Conservation (phyloP, 1,140 invertebrate genomes). For the Nomia melanderi region DNA sequence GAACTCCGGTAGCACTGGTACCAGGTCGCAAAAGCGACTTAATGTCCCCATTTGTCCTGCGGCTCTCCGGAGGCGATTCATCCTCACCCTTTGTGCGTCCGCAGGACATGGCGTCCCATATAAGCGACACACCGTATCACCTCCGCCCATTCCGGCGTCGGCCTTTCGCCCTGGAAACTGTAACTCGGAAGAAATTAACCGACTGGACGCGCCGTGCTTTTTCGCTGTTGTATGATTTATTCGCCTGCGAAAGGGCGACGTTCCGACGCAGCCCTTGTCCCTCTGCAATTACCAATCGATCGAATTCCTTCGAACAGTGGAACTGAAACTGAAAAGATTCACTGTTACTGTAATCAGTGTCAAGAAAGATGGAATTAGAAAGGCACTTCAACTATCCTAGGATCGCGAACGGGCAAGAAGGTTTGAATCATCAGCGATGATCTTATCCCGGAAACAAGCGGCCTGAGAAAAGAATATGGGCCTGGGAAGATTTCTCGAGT, state of each 20-base stretch:
- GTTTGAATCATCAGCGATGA: no score
- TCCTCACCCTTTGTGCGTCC: constrained; percentile 65
- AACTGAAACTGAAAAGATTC: no score
- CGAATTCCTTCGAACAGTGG: no score
- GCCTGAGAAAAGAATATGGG: background rate
- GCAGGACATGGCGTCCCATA: constrained; percentile 51
- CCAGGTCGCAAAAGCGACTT: constrained; percentile 67
- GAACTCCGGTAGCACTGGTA: constrained; percentile 58
- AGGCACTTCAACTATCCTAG: no score
- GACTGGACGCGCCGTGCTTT: constrained; percentile 53
- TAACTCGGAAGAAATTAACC: constrained; percentile 66
- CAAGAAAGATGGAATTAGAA: no score
- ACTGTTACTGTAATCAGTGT: no score
- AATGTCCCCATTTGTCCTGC: constrained; percentile 72
- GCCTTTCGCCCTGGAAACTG: constrained; percentile 47
- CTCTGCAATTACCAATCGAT: no score
- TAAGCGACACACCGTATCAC: constrained; percentile 64
- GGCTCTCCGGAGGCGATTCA: constrained; percentile 70
- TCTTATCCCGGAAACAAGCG: no score
- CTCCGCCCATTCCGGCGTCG: constrained; percentile 37
- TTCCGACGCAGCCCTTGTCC: background rate
- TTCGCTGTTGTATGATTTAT: constrained; percentile 48
- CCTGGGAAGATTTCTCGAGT: background rate
- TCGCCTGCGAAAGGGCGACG: background rate
- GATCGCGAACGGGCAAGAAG: no score